Conservation (phyloP, 2,797 vertebrate genomes). For the Leptoclinus maculatus region DNA sequence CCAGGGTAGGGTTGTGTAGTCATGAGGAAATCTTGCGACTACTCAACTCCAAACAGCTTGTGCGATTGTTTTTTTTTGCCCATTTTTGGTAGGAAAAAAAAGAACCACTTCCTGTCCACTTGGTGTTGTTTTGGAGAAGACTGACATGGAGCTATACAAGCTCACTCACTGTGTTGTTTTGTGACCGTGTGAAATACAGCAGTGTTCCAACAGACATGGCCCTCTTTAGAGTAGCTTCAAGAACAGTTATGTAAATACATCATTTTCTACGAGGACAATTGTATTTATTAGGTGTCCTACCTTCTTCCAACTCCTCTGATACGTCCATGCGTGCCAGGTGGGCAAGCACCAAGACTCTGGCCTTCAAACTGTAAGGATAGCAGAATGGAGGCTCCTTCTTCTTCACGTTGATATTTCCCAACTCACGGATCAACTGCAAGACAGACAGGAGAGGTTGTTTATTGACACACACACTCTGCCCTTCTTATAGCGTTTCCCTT, state of each 20-base stretch:
- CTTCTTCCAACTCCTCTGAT: constrained; percentile 95
- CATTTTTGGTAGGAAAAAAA: not conserved
- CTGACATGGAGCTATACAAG: not conserved
- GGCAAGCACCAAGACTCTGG: constrained; percentile 92
- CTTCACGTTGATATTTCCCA: constrained; percentile 98
- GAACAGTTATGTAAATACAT: not conserved
- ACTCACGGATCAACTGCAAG: constrained; percentile 93
- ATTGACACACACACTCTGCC: not conserved
- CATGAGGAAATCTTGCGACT: not conserved
- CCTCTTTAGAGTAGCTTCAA: not conserved
- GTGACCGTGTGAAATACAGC: not conserved
- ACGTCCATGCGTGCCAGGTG: constrained; percentile 97
- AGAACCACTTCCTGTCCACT: not conserved
- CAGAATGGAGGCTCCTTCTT: constrained; percentile 99
- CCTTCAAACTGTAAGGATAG: constrained; percentile 98
- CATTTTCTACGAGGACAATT: no score
- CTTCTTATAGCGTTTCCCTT: not conserved
- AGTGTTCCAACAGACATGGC: not conserved
- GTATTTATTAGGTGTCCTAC: constrained; percentile 82
- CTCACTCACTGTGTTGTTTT: no score
- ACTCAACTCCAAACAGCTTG: not conserved
- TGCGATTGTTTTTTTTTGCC: constrained; percentile 2
- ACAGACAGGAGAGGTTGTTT: not conserved
- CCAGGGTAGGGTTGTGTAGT: no score
- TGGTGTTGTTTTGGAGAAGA: not conserved